These are phyloP conservation scores for Pangasius djambal DNA, from an alignment of 2,797 vertebrate genomes.

Conservation along the genomic window DNA sequence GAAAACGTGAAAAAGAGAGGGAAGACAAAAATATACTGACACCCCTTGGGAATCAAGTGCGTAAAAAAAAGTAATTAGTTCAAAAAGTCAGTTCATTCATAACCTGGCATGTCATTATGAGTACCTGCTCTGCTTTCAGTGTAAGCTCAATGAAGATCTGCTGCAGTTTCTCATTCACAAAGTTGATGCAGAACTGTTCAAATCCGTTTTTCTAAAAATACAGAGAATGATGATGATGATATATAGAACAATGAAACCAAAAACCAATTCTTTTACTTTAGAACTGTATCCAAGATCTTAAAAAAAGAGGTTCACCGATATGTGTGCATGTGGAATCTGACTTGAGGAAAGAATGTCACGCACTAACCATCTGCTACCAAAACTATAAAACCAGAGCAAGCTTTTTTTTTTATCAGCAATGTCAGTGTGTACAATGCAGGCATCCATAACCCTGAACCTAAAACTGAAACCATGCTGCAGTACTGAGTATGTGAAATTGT, in stretches of 20 bases:
- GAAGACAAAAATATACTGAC: neutral
- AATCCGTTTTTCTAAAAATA: slow-evolving; percentile 95
- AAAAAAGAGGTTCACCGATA: neutral
- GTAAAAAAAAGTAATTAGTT: neutral
- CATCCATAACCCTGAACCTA: neutral
- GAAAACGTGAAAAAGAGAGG: neutral
- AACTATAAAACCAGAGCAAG: slow-evolving; percentile 24
- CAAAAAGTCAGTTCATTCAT: neutral
- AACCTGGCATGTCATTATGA: neutral
- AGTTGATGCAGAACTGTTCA: slow-evolving; percentile 99
- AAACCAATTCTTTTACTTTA: neutral
- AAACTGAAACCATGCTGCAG: neutral
- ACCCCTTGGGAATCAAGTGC: neutral
- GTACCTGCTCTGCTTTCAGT: slow-evolving; percentile 96
- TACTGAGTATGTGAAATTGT: neutral
- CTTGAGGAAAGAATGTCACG: neutral
- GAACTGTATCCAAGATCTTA: neutral
- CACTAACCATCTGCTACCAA: neutral
- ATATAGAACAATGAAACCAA: neutral
- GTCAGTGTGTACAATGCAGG: neutral
- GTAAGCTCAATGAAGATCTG: slow-evolving; percentile 99
- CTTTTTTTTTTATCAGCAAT: neutral
- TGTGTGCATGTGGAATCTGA: neutral
- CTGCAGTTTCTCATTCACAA: slow-evolving; percentile 97
- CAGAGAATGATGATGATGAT: slow-evolving; percentile 9